These are phyloP conservation scores for Whitmania pigra DNA, from an alignment of 1,140 invertebrate species.

Conservation along the genomic window DNA sequence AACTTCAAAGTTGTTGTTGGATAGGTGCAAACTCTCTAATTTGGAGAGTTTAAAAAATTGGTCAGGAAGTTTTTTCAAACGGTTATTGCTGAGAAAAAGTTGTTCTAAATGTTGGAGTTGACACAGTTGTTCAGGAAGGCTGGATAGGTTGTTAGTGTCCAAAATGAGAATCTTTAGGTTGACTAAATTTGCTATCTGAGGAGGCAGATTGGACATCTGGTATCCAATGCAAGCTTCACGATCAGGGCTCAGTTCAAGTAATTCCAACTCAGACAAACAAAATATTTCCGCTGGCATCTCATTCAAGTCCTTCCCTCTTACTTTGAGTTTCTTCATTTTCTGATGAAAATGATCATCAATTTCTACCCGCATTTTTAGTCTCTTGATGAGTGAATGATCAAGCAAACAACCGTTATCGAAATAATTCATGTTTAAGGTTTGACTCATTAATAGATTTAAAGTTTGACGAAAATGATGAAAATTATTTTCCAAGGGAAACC, in stretches of 20 bases:
- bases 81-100: conserved; percentile 41
- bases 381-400: conserved; percentile 17
- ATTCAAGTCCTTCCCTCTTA: conserved; percentile 34
- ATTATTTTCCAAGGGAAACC: not conserved
- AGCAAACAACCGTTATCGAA: not conserved
- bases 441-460: too few species aligned
- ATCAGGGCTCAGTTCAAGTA: conserved; percentile 42
- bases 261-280: conserved; percentile 37
- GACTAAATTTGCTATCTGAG: conserved; percentile 34
- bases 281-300: conserved; percentile 35
- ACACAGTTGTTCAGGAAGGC: conserved; percentile 36
- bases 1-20: conserved; percentile 40
- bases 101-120: conserved; percentile 36
- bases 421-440: too few species aligned
- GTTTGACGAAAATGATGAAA: not conserved
- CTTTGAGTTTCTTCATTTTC: conserved; percentile 38
- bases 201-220: conserved; percentile 34
- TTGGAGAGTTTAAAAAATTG: conserved; percentile 34
- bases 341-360: conserved; percentile 35
- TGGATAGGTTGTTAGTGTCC: conserved; percentile 40
- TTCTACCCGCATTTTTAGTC: conserved; percentile 34
- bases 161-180: conserved; percentile 37
- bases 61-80: conserved; percentile 32
- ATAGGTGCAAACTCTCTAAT: conserved; percentile 38
- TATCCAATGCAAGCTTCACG: conserved; percentile 38